Base-by-base conservation (phyloP, 2,888 invertebrate species). In the Dicranocentrus wangi region DNA sequence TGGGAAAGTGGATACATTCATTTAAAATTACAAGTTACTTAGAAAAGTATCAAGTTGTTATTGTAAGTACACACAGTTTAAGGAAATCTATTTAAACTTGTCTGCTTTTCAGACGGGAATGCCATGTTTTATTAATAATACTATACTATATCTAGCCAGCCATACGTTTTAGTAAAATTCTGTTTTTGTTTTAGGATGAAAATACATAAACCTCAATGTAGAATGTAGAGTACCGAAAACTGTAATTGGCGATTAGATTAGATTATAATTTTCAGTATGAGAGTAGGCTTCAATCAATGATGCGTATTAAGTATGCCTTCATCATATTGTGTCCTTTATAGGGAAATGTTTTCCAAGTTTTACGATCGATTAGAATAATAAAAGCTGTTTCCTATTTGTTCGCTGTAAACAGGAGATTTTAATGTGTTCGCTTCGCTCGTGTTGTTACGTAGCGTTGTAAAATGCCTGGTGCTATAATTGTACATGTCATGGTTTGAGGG, bases 51-150 rank as follows among this genome's bases (percentile, higher is more conserved):
- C n/a, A n/a, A n/a, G 60, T 60, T 60, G 60, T 60, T 58, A 60
- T 60, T 32, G 32, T 27, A 60, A 8, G 60, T 60, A 60, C 28
- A 39, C 39, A 55, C 55, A 60, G 28, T 60, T 60, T 60, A 60
- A 60, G 32, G 7, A 60, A n/a, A 15, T 47, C 68, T 75, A 75
- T 58, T 75, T 75, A 75, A 75, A 68, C 60, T 65, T 69, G 77
- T 51, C 75, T 76, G 68, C 42, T 53, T 53, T 68, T 60, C 68
- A 61, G 77, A 51, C 61, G n/a, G 42, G 39, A 77, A 77, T 77
- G 77, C 77, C 77, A 77, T 77, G 77, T 77, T 77, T 69, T 77
- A 60, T 60, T 60, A 60, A 51, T 68, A 76, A 61, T 69, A 32
- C 66, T 55, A 68, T 76, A 76, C 27, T 58, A 65, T 71, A 47